Evolutionary conservation across 2,888 invertebrate species (phyloP).

Genomic region (Nemapogon koenigi): DNA sequence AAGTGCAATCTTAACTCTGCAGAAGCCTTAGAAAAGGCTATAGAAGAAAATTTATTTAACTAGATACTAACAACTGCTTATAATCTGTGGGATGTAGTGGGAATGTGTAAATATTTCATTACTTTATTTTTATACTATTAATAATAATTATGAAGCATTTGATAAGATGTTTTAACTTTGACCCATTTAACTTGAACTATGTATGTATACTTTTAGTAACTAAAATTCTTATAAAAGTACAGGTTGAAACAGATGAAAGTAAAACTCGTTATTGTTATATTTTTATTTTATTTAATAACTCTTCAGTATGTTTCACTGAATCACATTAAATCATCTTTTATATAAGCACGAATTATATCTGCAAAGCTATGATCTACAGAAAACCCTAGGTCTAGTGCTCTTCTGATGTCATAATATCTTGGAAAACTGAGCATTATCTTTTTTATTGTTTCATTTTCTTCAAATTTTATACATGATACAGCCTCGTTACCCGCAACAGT

Average conservation of each 20-base stretch:
- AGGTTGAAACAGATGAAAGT: not conserved
- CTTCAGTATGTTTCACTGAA: too few species aligned
- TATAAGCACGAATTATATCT: constrained; percentile 33
- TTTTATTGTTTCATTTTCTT: constrained; percentile 27
- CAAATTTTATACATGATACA: constrained; percentile 29
- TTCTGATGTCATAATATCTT: constrained; percentile 30
- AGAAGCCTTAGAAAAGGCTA: constrained; percentile 40
- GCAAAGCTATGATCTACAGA: constrained; percentile 30
- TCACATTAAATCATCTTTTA: constrained; percentile 23
- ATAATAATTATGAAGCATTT: too few species aligned
- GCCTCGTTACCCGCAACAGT: constrained; percentile 31
- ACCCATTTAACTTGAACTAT: too few species aligned
- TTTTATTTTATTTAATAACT: not conserved
- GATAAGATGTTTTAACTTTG: too few species aligned
- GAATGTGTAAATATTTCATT: too few species aligned
- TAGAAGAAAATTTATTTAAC: constrained; percentile 47
- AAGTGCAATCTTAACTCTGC: constrained; percentile 29
- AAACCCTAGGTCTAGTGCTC: constrained; percentile 38
- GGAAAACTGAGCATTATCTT: constrained; percentile 37
- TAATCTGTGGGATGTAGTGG: too few species aligned
- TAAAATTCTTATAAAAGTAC: too few species aligned
- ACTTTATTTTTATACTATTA: too few species aligned
- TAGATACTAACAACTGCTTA: too few species aligned
- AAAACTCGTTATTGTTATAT: not conserved
- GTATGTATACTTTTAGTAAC: too few species aligned